These are phyloP conservation scores for Cottus gobio DNA, from an alignment of 2,113 vertebrate genomes.

Conservation along the genomic window DNA sequence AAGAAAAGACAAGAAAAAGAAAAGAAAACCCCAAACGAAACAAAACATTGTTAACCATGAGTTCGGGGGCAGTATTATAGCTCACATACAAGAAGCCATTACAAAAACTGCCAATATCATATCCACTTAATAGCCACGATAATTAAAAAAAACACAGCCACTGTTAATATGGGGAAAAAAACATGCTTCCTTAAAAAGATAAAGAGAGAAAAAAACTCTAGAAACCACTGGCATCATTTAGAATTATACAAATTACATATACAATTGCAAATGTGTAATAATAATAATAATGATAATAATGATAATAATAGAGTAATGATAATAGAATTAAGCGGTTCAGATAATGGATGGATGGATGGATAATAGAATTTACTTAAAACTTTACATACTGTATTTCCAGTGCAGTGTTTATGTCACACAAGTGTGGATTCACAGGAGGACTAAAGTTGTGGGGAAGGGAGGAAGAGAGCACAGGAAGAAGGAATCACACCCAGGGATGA, in stretches of 20 bases:
- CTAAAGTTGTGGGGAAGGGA: slow-evolving; percentile 17
- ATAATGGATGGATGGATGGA: too few species aligned
- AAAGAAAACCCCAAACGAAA: background rate
- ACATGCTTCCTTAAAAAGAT: slow-evolving; percentile 84
- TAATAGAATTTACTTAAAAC: slow-evolving; percentile 77
- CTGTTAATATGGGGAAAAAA: slow-evolving; percentile 72
- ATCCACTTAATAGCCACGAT: slow-evolving; percentile 78
- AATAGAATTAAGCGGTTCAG: too few species aligned
- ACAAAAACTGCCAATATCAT: slow-evolving; percentile 77
- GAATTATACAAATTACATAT: slow-evolving; percentile 83
- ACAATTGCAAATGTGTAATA: slow-evolving; percentile 79
- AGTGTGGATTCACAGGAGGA: slow-evolving; percentile 68
- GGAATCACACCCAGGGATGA: slow-evolving; percentile 43
- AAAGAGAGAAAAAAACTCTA: slow-evolving; percentile 59
- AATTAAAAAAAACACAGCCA: slow-evolving; percentile 82
- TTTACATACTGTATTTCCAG: slow-evolving; percentile 80
- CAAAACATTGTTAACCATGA: slow-evolving; percentile 43
- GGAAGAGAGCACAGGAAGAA: slow-evolving; percentile 41
- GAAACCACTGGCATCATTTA: slow-evolving; percentile 80
- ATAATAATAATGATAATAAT: slow-evolving; percentile 72
- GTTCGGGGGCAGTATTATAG: slow-evolving; percentile 57
- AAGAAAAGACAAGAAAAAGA: background rate
- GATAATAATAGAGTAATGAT: slow-evolving; percentile 61
- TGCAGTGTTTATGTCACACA: slow-evolving; percentile 77
- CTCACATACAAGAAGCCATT: slow-evolving; percentile 72